Conservation (phyloP, 2,113 vertebrate species). For the Noturus placidus region DNA sequence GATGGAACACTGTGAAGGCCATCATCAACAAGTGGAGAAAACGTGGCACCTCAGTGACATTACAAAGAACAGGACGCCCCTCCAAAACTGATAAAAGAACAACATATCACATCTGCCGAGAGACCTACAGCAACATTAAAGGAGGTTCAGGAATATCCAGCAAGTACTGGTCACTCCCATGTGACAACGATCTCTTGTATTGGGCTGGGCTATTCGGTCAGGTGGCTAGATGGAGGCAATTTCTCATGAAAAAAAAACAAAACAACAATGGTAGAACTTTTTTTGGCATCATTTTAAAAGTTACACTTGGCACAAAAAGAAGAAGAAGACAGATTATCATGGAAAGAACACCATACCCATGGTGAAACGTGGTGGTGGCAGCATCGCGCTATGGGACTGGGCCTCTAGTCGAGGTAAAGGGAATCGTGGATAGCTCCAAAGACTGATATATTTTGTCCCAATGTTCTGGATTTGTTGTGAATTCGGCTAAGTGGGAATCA, state of each 20-base stretch:
- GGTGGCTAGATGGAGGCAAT: background rate
- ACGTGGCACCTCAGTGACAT: background rate
- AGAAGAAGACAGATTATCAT: background rate
- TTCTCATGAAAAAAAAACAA: background rate
- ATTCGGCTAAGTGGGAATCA: background rate
- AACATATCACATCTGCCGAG: background rate
- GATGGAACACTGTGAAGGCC: background rate
- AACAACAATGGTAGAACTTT: background rate
- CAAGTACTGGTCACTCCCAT: background rate
- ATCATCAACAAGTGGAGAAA: background rate
- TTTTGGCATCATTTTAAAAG: background rate
- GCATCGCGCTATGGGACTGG: background rate
- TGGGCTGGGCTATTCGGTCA: background rate
- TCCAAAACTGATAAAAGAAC: background rate
- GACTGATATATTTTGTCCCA: background rate
- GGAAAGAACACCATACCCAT: background rate
- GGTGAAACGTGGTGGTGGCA: background rate
- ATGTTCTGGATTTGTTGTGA: too few species aligned
- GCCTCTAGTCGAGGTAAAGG: background rate
- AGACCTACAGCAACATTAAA: background rate
- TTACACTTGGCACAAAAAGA: background rate
- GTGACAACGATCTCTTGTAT: background rate
- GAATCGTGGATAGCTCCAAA: background rate
- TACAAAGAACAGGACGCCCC: background rate
- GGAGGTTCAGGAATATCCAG: background rate